Conservation (phyloP, 2,888 invertebrate genomes). For the Dastarcus helophoroides region DNA sequence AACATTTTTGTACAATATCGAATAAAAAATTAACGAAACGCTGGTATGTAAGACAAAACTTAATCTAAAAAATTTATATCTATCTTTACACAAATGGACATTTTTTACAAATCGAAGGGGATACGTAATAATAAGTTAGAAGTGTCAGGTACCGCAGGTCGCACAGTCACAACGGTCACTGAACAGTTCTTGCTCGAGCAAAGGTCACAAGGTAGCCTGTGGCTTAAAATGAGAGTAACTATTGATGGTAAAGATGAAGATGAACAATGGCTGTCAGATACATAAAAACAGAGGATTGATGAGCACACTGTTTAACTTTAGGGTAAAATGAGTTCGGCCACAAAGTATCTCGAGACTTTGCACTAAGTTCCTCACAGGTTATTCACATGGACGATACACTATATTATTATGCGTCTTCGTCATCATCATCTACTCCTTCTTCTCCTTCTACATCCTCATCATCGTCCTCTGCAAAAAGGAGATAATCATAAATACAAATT, state of each 20-base stretch:
- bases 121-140: constrained; percentile 36
- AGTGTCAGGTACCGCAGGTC: constrained; percentile 32
- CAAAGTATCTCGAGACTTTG: constrained; percentile 33
- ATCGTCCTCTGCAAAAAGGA: constrained; percentile 31
- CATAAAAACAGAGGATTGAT: constrained; percentile 2
- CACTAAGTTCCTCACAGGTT: constrained; percentile 28
- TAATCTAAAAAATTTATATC: constrained; percentile 39
- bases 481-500: no score
- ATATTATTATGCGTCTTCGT: constrained; percentile 37
- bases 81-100: constrained; percentile 42
- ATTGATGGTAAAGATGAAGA: constrained; percentile 2
- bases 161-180: constrained; percentile 25
- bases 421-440: constrained; percentile 36
- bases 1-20: constrained; percentile 23
- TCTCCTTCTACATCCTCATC: constrained; percentile 37
- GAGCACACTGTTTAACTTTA: not conserved
- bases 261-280: not conserved
- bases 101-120: constrained; percentile 40
- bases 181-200: constrained; percentile 20
- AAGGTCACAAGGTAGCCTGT: constrained; percentile 30
- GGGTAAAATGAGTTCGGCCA: constrained; percentile 19
- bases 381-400: constrained; percentile 24
- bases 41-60: constrained; percentile 29
- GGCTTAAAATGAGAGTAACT: constrained; percentile 15
- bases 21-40: constrained; percentile 15